Percentiles rank a stretch among this genome's conserved stretches.
phyloP scores from a whole-genome alignment of 2,888 invertebrate genomes.

The Willowsia nigromaculata region DNA sequence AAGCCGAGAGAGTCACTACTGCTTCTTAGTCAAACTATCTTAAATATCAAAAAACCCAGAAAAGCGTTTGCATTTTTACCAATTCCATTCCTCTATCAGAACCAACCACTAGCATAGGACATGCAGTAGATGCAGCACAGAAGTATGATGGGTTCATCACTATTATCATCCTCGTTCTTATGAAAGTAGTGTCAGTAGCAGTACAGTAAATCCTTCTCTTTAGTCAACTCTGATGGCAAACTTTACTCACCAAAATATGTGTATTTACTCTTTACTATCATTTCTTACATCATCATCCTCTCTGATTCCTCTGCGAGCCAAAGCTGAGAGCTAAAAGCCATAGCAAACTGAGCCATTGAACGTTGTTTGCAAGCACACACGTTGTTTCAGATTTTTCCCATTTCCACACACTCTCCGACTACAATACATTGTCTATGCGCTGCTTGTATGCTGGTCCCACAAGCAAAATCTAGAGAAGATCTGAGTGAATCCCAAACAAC shows the following conservation, averaged over 20 bases:
- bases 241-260: background rate
- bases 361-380: too few relatives aligned
- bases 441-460: conserved; percentile 13
- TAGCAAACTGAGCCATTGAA: too few relatives aligned
- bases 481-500: conserved; percentile 9
- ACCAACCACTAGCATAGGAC: background rate
- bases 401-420: too few relatives aligned
- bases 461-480: conserved; percentile 12
- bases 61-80: background rate
- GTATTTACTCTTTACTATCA: conserved; percentile 6
- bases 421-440: background rate
- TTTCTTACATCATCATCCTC: background rate
- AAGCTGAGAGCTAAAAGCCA: too few relatives aligned
- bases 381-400: conserved; percentile 40
- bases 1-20: background rate
- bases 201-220: background rate
- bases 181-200: too few relatives aligned
- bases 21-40: background rate
- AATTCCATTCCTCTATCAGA: background rate
- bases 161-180: too few relatives aligned
- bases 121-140: too few relatives aligned
- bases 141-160: conserved; percentile 38
- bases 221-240: background rate
- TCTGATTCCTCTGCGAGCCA: conserved; percentile 1
- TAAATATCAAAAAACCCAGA: background rate